These are phyloP conservation scores for Clarias batrachus DNA, from an alignment of 2,113 vertebrate genomes.

Conservation along the genomic window DNA sequence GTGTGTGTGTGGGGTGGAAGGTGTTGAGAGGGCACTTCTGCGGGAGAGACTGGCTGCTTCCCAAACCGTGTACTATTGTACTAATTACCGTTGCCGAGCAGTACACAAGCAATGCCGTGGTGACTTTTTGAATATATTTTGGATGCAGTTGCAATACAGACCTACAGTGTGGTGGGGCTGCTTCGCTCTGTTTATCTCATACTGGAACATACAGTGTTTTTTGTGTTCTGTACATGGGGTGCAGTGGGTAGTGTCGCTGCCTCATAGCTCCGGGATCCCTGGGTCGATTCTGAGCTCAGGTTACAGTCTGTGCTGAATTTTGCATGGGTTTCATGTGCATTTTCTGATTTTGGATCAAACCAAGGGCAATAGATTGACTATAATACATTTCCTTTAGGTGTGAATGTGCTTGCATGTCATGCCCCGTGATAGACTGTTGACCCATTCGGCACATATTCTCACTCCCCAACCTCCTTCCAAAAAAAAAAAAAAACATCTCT, in stretches of 20 bases:
- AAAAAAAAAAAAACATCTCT: not conserved
- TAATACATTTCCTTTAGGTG: not conserved
- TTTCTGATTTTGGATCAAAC: not conserved
- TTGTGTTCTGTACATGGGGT: not conserved
- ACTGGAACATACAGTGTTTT: not conserved
- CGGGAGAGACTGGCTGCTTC: conserved; percentile 29
- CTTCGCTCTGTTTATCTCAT: not conserved
- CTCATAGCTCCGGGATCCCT: not conserved
- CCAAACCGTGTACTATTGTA: conserved; percentile 11
- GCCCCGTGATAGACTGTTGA: not conserved
- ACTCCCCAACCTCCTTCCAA: not conserved
- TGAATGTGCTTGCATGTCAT: not conserved
- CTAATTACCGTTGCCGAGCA: not conserved
- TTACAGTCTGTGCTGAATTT: not conserved
- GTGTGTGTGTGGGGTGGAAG: conserved; percentile 55
- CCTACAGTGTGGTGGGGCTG: not conserved
- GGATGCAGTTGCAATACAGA: not conserved
- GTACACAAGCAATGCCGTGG: not conserved
- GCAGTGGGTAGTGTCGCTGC: not conserved
- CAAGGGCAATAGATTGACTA: not conserved
- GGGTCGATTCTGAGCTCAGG: not conserved
- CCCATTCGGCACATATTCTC: not conserved
- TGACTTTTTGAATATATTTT: not conserved
- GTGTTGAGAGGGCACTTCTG: conserved; percentile 38
- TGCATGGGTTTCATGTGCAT: not conserved